Percentiles rank a stretch among this genome's conserved stretches.
Evolutionary conservation across 2,888 invertebrate genomes (phyloP).

Genomic region (Drosophila algonquin): DNA sequence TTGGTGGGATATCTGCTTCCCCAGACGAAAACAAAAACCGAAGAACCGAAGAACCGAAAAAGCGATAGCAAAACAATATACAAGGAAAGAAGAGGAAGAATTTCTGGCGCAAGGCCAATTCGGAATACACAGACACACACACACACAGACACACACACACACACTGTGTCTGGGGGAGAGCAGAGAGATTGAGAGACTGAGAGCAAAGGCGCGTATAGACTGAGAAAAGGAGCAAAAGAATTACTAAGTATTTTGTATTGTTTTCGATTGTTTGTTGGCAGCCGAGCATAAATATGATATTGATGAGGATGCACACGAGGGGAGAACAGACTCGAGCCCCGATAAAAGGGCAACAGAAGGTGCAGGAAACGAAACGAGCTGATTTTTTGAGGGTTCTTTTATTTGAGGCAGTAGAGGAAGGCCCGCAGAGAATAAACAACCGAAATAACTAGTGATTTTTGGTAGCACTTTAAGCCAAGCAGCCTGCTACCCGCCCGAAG

Average conservation of each 20-base stretch:
- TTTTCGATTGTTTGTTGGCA: slow-evolving; percentile 80
- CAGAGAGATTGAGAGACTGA: slow-evolving; percentile 8
- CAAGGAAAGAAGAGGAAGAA: slow-evolving; percentile 47
- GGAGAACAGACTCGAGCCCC: background rate
- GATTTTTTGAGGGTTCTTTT: too few relatives aligned
- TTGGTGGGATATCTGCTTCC: slow-evolving; percentile 27
- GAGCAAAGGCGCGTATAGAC: slow-evolving; percentile 19
- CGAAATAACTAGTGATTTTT: background rate
- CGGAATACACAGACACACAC: slow-evolving; percentile 26
- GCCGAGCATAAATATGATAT: slow-evolving; percentile 77
- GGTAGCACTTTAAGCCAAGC: background rate
- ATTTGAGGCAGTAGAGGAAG: background rate
- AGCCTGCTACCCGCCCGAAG: too few relatives aligned
- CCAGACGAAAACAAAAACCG: slow-evolving; percentile 54
- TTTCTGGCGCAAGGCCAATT: slow-evolving; percentile 74
- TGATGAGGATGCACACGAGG: slow-evolving; percentile 28
- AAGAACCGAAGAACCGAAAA: slow-evolving; percentile 26
- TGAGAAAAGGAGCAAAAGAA: slow-evolving; percentile 66
- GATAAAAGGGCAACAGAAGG: background rate
- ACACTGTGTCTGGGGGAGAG: slow-evolving; percentile 2
- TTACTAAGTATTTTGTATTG: slow-evolving; percentile 78
- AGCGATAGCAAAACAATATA: slow-evolving; percentile 56
- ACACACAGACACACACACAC: slow-evolving; percentile 27
- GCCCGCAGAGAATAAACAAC: background rate
- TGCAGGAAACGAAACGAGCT: background rate